Evolutionary conservation across 2,113 vertebrate genomes (phyloP).

Genomic region (Myrmecobius fasciatus): DNA sequence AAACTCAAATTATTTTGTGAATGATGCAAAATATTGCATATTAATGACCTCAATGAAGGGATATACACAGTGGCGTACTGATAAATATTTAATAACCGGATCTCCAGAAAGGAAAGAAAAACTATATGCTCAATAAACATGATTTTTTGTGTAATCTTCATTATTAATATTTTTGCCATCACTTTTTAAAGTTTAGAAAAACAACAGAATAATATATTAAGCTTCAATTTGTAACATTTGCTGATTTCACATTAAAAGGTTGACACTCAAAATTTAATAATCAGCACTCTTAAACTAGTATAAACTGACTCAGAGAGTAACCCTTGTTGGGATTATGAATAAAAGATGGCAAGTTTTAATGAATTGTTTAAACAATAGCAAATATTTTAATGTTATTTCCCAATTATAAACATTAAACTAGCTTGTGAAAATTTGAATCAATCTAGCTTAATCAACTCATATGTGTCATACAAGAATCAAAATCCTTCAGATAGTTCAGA

Average conservation of each 20-base stretch:
- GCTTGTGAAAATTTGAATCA: background rate
- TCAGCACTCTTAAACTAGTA: background rate
- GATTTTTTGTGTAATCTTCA: background rate
- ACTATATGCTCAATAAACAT: background rate
- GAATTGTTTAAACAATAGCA: background rate
- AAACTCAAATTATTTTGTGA: background rate
- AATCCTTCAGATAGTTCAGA: background rate
- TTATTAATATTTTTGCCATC: too few relatives aligned
- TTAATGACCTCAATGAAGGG: background rate
- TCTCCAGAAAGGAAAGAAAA: background rate
- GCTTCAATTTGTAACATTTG: background rate
- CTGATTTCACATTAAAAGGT: background rate
- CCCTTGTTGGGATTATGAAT: background rate
- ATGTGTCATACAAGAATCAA: background rate
- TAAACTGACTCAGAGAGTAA: background rate
- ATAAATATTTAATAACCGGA: background rate
- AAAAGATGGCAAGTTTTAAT: background rate
- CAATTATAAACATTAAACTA: background rate
- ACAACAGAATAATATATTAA: background rate
- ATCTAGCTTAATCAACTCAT: background rate
- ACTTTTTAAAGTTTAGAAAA: background rate
- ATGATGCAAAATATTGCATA: background rate
- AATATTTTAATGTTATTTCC: background rate
- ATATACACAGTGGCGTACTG: background rate
- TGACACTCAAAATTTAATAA: background rate